Evolutionary conservation across 2,113 vertebrate genomes (phyloP).

Genomic region (Microtus montanus): DNA sequence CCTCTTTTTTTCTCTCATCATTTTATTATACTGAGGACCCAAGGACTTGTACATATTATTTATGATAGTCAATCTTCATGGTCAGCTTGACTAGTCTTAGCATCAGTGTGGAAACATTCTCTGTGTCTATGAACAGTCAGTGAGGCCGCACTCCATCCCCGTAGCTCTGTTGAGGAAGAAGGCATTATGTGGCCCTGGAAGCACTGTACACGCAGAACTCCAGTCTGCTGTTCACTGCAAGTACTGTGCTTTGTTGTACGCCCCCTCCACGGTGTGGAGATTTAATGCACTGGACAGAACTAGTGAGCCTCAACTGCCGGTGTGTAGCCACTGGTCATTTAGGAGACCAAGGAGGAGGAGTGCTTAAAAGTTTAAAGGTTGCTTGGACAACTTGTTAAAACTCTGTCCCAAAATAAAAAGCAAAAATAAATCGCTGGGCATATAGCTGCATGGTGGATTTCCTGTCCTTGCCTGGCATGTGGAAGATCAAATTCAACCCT

Average conservation of each 20-base stretch:
- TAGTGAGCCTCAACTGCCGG: too few relatives aligned
- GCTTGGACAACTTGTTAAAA: background rate
- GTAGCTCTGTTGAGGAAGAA: background rate
- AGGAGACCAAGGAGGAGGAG: background rate
- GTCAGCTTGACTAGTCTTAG: too few relatives aligned
- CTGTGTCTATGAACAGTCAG: background rate
- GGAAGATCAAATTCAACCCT: background rate
- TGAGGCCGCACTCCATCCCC: background rate
- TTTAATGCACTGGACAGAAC: background rate
- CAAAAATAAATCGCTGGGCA: background rate
- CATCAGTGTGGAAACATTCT: background rate
- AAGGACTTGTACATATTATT: background rate
- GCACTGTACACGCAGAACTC: background rate
- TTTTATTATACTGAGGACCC: background rate
- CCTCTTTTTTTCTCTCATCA: background rate
- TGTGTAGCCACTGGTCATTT: background rate
- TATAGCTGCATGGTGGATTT: background rate
- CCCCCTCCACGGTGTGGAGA: background rate
- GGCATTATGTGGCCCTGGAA: background rate
- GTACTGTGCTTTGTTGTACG: background rate
- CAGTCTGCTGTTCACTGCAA: background rate
- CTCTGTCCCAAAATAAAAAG: background rate
- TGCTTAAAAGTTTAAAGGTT: background rate
- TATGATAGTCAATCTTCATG: background rate
- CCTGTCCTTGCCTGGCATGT: background rate